Base-by-base conservation (phyloP, 2,797 vertebrate species). In the Pristis pectinata region DNA sequence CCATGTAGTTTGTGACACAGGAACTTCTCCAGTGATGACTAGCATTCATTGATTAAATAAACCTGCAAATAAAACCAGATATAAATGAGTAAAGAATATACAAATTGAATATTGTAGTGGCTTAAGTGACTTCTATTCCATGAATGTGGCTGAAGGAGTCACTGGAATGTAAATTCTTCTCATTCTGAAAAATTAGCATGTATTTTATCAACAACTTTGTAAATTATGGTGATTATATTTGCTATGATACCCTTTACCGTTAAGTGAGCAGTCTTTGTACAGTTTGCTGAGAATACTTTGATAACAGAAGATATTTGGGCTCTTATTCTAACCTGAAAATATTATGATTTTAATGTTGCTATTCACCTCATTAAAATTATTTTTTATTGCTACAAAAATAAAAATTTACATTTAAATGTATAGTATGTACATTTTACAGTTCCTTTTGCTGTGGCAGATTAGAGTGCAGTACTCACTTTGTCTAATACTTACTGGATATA, bases 21-120 rank as follows among this genome's bases (percentile, higher is more conserved):
- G n/a, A 91, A 67, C 61, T 91, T 17, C 87, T 37, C 87, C n/a
- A 91, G 59, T 37, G n/a, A 87, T 67, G 87, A 91, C 64, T 91
- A 53, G n/a, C 59, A 67, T 67, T 49, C 61, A 91, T 41, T 91
- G 87, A 41, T 67, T 67, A 67, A 91, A 91, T 64, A 67, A 91
- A 67, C 87, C 17, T 41, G 3, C 61, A 37, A 64, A 67, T 61
- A 91, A 17, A 64, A 22, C 61, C 37, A 24, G 61, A 19, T 37
- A 67, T 91, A 91, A 91, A 24, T 67, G n/a, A 91, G n/a, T 17
- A 91, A 91, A 91, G 87, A 67, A 41, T 67, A 87, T 19, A 61
- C 59, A 91, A 67, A 7, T n/a, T 41, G 87, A 67, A 41, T 91
- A 91, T 64, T 64, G n/a, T 27, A 37, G 41, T 91, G 19, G 61